Base-by-base conservation (phyloP, 2,113 vertebrate species). In the Mohoua ochrocephala region DNA sequence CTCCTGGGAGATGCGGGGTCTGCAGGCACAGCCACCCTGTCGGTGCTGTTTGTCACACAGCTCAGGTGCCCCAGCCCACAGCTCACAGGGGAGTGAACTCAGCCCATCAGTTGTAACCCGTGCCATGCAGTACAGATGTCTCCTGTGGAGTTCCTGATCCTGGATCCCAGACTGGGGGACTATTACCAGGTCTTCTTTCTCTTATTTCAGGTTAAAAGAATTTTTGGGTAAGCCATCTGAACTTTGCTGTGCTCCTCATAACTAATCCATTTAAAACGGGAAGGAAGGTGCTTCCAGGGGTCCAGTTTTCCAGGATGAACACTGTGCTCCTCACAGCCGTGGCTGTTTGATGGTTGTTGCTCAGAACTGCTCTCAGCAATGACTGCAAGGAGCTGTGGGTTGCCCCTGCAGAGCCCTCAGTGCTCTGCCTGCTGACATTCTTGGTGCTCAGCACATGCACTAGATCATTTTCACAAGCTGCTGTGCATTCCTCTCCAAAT, bases 401-500 rank as follows among this genome's bases (percentile, higher is more conserved):
- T 84, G 68, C 60, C 82, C 78, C 80, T 57, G 27, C n/a, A 33
- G 52, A 71, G n/a, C 27, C 53, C 63, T 91, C 80, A 15, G 45
- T 50, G 50, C 42, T 83, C 41, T 37, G 80, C 74, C 69, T 61
- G 74, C 63, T 77, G 64, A 39, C 52, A 35, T 85, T 85, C 87
- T 60, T 80, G 73, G 65, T 84, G 47, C 39, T 47, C 61, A 33
- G 31, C 37, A 41, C 14, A 4, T 27, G 63, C 60, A 15, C 50
- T 24, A 39, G 75, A 87, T 95, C 37, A 53, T 59, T 85, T 77
- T 28, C 89, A 70, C 47, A 85, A 56, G 56, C 87, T 90, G 89
- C 41, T 64, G 56, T 54, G 41, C 59, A 65, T 89, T 91, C 84
- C 74, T 91, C 57, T 80, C 83, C 84, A 67, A 64, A 59, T 11